Conservation (phyloP, 2,797 vertebrate species). For the Lepus oiostolus region DNA sequence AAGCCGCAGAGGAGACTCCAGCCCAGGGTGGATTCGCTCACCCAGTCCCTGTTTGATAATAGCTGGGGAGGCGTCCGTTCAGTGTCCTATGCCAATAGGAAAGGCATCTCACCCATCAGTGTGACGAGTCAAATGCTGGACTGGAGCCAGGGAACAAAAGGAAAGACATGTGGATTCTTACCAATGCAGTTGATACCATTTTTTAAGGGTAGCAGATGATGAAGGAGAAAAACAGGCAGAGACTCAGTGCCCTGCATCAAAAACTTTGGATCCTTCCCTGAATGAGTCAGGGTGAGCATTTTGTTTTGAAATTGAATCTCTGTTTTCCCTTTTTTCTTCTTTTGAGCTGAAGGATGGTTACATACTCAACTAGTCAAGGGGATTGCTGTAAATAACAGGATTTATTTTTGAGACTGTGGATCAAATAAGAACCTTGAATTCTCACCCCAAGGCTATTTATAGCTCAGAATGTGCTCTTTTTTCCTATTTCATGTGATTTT, state of each 20-base stretch:
- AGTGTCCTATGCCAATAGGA: conserved; percentile 62
- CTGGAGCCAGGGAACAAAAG: conserved; percentile 57
- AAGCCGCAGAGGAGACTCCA: conserved; percentile 43
- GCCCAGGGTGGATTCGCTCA: conserved; percentile 59
- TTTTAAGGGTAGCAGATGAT: conserved; percentile 54
- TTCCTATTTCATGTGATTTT: conserved; percentile 74
- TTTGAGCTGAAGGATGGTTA: conserved; percentile 41
- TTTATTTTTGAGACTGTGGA: conserved; percentile 63
- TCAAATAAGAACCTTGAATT: conserved; percentile 74
- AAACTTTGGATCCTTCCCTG: conserved; percentile 72
- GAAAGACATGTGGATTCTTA: conserved; percentile 71
- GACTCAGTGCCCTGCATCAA: conserved; percentile 56
- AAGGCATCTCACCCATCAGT: conserved; percentile 74
- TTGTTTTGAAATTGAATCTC: conserved; percentile 74
- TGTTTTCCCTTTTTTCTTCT: conserved; percentile 53
- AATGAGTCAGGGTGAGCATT: conserved; percentile 72
- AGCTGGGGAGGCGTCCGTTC: conserved; percentile 69
- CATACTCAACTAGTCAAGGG: conserved; percentile 52
- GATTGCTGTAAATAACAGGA: conserved; percentile 72
- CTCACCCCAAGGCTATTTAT: conserved; percentile 69
- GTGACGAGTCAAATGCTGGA: conserved; percentile 74
- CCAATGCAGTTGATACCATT: conserved; percentile 62
- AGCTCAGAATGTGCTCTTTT: conserved; percentile 53
- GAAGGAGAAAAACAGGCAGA: conserved; percentile 70
- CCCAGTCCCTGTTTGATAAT: conserved; percentile 64